Percentiles rank a stretch among this genome's conserved stretches.
phyloP scores from a whole-genome alignment of 1,140 invertebrate genomes.

The Dendroctonus valens region DNA sequence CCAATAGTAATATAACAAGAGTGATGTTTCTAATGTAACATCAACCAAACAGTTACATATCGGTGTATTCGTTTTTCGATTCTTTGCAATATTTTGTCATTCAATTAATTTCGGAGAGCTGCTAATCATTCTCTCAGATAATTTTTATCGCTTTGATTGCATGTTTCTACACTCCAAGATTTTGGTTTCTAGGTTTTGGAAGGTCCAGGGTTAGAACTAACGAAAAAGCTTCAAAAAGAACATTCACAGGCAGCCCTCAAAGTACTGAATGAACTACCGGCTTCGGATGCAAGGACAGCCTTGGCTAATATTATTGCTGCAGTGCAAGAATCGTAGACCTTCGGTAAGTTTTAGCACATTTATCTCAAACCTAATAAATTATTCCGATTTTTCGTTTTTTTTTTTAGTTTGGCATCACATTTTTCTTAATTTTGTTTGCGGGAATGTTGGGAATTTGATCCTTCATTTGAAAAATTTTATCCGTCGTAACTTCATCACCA shows the following conservation, averaged over 20 bases:
- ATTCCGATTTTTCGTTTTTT: background rate
- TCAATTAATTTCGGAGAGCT: too few relatives aligned
- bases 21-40: too few relatives aligned
- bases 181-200: constrained; percentile 40
- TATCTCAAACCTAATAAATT: too few relatives aligned
- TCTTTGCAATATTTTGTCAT: too few relatives aligned
- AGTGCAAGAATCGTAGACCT: constrained; percentile 56
- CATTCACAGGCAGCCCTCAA: constrained; percentile 74
- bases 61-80: background rate
- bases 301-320: constrained; percentile 77
- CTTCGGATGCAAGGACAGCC: constrained; percentile 73
- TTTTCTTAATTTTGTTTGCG: too few relatives aligned
- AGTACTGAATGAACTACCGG: constrained; percentile 70
- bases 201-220: constrained; percentile 71
- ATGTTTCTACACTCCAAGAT: background rate
- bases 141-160: background rate
- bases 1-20: too few relatives aligned
- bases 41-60: background rate
- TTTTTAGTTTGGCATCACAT: background rate
- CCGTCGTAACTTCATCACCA: background rate
- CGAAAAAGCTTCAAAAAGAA: constrained; percentile 71
- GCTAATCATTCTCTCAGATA: background rate
- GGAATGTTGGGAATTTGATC: too few relatives aligned
- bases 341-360: too few relatives aligned
- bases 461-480: too few relatives aligned